phyloP scores from a whole-genome alignment of 2,797 vertebrate genomes.

The Oreortyx pictus region DNA sequence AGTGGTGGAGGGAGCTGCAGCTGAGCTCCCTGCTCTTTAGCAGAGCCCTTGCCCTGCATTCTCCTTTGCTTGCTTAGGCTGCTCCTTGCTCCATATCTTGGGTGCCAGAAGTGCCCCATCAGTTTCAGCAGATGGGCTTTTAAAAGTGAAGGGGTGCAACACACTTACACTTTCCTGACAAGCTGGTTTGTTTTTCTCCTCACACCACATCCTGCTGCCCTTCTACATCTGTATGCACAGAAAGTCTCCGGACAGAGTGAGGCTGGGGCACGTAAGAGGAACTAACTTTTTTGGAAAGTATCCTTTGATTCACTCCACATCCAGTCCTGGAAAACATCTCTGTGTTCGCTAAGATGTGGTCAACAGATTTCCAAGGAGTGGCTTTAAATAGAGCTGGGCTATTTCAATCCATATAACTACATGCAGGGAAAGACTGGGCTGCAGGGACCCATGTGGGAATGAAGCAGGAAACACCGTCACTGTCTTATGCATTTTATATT shows the following conservation, averaged over 20 bases:
- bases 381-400: neutral
- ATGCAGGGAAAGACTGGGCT: neutral
- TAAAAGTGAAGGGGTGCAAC: neutral
- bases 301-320: neutral
- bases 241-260: neutral
- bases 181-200: neutral
- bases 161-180: neutral
- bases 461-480: conserved; percentile 40
- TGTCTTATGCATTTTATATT: neutral
- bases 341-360: neutral
- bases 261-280: neutral
- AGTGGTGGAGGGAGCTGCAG: neutral
- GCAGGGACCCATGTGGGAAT: neutral
- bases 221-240: neutral
- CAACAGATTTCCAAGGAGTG: neutral
- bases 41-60: neutral
- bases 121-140: neutral
- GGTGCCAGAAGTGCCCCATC: neutral
- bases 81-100: neutral
- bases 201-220: neutral
- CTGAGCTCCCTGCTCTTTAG: neutral
- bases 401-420: neutral
- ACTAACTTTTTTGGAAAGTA: neutral
- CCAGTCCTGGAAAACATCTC: neutral
- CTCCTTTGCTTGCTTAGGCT: neutral